These are phyloP conservation scores for Saxidomus purpurata DNA, from an alignment of 1,140 invertebrate genomes.

Conservation along the genomic window DNA sequence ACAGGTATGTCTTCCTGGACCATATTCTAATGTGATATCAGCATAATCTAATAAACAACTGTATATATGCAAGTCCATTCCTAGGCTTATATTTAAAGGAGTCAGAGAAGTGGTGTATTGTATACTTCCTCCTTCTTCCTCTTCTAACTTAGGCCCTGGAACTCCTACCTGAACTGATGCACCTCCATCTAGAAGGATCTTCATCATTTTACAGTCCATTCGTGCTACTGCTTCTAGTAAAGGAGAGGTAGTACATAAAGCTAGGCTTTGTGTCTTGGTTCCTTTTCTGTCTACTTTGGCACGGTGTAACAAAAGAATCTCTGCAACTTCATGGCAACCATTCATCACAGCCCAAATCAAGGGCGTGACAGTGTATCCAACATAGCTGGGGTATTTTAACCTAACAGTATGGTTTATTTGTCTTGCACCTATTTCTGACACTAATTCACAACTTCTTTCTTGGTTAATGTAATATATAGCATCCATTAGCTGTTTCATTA, in stretches of 20 bases:
- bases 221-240: neutral
- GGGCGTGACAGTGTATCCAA: neutral
- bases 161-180: neutral
- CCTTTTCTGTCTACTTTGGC: constrained; percentile 1
- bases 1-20: neutral
- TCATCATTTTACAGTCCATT: neutral
- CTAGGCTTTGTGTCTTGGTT: too few relatives aligned
- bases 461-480: neutral
- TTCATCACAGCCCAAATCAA: neutral
- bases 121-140: constrained; percentile 3
- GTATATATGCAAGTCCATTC: neutral
- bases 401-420: neutral
- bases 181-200: neutral
- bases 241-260: neutral
- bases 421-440: neutral
- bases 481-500: neutral
- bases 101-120: neutral
- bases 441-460: neutral
- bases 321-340: neutral
- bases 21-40: neutral
- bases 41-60: neutral
- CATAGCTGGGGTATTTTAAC: neutral
- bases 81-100: neutral
- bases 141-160: neutral
- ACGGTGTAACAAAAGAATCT: neutral